Percentiles rank a stretch among this genome's conserved stretches.
phyloP scores from a whole-genome alignment of 2,888 invertebrate genomes.

The Callyntrura sp. region DNA sequence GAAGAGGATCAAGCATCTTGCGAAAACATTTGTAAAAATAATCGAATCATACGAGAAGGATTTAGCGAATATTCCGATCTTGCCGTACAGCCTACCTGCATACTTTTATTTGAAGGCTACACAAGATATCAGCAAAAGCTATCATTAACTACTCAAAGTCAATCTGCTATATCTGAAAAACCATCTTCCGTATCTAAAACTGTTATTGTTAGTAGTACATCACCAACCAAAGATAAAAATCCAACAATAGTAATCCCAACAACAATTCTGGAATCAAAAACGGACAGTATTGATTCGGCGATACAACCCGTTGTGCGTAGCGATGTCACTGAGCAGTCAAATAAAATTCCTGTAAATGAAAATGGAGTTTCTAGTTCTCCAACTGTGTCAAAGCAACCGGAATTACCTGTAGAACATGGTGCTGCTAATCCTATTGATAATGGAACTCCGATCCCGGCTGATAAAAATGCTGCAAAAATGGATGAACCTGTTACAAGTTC shows the following conservation, averaged over 20 bases:
- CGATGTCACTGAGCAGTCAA: too few relatives aligned
- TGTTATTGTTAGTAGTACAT: background rate
- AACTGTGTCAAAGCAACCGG: too few relatives aligned
- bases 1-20: background rate
- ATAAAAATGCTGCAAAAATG: background rate
- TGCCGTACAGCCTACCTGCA: slow-evolving; percentile 48
- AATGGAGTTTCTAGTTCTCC: too few relatives aligned
- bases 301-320: too few relatives aligned
- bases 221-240: too few relatives aligned
- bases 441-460: too few relatives aligned
- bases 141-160: background rate
- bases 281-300: too few relatives aligned
- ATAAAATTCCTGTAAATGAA: too few relatives aligned
- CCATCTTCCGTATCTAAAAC: background rate
- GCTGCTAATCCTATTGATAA: too few relatives aligned
- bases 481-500: background rate
- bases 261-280: background rate
- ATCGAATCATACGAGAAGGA: background rate
- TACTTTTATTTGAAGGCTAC: slow-evolving; percentile 50
- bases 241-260: background rate
- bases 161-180: background rate
- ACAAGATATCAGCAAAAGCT: slow-evolving; percentile 8
- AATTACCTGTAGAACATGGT: too few relatives aligned
- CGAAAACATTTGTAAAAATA: slow-evolving; percentile 20
- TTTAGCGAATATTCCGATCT: slow-evolving; percentile 14